phyloP scores from a whole-genome alignment of 2,888 invertebrate genomes.

The Lithophane leautieri region DNA sequence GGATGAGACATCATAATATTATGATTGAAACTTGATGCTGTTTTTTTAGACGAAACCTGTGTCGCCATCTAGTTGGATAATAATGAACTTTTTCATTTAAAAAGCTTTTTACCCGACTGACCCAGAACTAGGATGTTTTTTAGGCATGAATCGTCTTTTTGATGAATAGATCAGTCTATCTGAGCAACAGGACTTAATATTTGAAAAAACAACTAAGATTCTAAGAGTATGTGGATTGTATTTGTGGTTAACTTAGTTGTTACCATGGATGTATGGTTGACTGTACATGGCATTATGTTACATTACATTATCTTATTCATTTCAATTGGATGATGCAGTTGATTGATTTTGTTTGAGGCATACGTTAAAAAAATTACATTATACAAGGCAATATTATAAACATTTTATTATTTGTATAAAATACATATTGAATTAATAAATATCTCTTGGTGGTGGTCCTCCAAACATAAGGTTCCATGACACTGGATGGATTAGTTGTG shows the following conservation, averaged over 20 bases:
- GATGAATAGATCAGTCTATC: neutral
- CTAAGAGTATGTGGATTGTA: too few relatives aligned
- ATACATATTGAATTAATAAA: conserved; percentile 73
- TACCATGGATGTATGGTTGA: neutral
- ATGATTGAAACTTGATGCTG: neutral
- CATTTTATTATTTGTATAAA: conserved; percentile 5
- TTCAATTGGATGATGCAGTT: neutral
- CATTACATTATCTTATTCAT: neutral
- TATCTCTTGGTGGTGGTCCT: conserved; percentile 91
- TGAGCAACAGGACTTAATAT: neutral
- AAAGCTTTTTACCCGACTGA: neutral
- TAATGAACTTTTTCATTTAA: neutral
- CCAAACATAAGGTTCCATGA: conserved; percentile 95
- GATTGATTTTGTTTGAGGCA: neutral
- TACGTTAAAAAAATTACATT: neutral
- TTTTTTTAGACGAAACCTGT: neutral
- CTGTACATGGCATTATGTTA: neutral
- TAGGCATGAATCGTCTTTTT: neutral
- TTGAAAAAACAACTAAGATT: too few relatives aligned
- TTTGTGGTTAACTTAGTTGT: too few relatives aligned
- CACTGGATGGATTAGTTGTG: conserved; percentile 91
- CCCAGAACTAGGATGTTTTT: too few relatives aligned
- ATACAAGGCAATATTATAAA: conserved; percentile 7
- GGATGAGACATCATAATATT: too few relatives aligned
- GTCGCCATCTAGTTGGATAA: conserved; percentile 38